Conservation (phyloP, 2,888 invertebrate species). For the Anagyrus pseudococci region DNA sequence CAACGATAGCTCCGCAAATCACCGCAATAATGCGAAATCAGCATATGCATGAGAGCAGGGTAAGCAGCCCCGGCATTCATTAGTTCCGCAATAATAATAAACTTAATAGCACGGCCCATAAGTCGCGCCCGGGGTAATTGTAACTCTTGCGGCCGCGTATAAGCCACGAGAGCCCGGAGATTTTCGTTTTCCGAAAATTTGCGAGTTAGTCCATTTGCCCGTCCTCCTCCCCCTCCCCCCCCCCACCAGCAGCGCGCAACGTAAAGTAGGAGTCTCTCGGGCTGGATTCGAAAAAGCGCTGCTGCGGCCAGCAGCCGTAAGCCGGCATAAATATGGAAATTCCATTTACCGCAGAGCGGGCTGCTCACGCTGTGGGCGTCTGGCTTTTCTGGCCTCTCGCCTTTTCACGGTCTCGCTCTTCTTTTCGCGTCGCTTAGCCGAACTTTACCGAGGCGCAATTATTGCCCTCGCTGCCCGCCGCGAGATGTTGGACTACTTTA, state of each 20-base stretch:
- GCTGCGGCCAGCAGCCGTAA: background rate
- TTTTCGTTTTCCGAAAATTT: conserved; percentile 8
- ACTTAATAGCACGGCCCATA: conserved; percentile 28
- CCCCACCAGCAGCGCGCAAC: too few relatives aligned
- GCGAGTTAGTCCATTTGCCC: background rate
- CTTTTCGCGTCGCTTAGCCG: conserved; percentile 35
- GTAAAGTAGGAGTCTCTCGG: background rate
- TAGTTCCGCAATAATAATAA: conserved; percentile 11
- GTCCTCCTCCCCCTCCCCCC: too few relatives aligned
- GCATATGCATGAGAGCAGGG: too few relatives aligned
- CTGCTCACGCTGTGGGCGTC: background rate
- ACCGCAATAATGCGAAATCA: too few relatives aligned
- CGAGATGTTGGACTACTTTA: conserved; percentile 44
- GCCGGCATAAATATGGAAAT: conserved; percentile 32
- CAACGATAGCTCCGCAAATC: too few relatives aligned
- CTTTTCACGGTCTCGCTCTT: conserved; percentile 5
- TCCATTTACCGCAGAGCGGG: background rate
- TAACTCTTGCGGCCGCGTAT: background rate
- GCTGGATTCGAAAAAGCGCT: conserved; percentile 14
- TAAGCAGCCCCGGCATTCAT: background rate
- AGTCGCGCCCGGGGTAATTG: conserved; percentile 10
- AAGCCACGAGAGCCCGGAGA: background rate
- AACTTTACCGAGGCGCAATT: conserved; percentile 44
- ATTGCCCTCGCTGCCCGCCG: conserved; percentile 39
- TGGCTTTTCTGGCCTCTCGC: background rate